These are phyloP conservation scores for Falco rusticolus DNA, from an alignment of 2,797 vertebrate species.

Conservation along the genomic window DNA sequence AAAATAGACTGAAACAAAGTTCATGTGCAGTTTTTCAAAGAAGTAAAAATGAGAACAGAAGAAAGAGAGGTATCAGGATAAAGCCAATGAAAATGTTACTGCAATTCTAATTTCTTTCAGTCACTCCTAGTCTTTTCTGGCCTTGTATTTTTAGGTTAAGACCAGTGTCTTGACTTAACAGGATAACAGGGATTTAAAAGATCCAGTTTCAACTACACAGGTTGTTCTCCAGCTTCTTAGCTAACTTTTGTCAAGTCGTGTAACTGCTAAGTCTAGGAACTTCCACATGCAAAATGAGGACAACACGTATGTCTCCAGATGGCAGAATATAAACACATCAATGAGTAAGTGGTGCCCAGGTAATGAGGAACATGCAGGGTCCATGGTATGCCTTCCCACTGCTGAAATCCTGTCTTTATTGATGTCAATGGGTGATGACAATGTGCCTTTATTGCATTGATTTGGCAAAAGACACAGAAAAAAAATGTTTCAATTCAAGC, in stretches of 20 bases:
- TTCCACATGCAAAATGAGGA: background rate
- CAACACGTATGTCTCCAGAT: background rate
- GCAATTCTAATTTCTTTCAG: background rate
- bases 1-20: slow-evolving; percentile 16
- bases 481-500: background rate
- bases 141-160: background rate
- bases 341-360: background rate
- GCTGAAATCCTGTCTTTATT: background rate
- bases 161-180: background rate
- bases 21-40: background rate
- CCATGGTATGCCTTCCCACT: background rate
- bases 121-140: background rate
- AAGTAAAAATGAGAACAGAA: background rate
- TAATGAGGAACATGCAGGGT: background rate
- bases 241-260: background rate
- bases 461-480: background rate
- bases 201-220: background rate
- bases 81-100: background rate
- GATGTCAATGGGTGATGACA: accelerated
- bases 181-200: background rate
- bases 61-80: background rate
- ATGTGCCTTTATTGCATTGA: background rate
- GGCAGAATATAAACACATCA: background rate
- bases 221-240: background rate
- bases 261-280: background rate